phyloP scores from a whole-genome alignment of 1,140 invertebrate genomes.

The Euwallacea fornicatus region DNA sequence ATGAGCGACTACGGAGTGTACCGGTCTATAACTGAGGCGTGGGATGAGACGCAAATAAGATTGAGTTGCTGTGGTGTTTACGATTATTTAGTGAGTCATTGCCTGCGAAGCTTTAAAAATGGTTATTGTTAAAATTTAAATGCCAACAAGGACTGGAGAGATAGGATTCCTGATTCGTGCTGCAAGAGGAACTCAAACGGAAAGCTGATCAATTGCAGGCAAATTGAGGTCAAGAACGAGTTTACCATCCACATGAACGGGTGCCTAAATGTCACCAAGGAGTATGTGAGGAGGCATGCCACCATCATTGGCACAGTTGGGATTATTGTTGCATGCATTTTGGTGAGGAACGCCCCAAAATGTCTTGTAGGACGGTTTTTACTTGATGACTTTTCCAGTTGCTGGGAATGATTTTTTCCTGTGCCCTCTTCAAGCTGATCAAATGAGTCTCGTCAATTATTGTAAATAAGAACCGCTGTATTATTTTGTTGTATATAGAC shows the following conservation, averaged over 20 bases:
- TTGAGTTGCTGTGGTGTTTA: slow-evolving; percentile 83
- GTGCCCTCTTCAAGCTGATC: slow-evolving; percentile 60
- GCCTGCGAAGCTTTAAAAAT: not conserved
- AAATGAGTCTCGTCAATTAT: slow-evolving; percentile 4
- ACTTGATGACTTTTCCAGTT: slow-evolving; percentile 59
- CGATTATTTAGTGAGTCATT: slow-evolving; percentile 53
- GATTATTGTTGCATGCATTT: slow-evolving; percentile 76
- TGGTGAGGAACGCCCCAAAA: slow-evolving; percentile 61
- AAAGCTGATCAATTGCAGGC: slow-evolving; percentile 66
- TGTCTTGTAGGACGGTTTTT: not conserved
- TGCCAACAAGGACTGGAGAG: slow-evolving; percentile 67
- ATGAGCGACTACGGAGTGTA: slow-evolving; percentile 71
- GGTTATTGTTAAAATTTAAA: not conserved
- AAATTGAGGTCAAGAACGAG: slow-evolving; percentile 57
- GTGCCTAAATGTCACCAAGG: slow-evolving; percentile 69
- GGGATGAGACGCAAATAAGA: slow-evolving; percentile 80
- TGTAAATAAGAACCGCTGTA: no score
- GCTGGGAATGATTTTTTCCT: slow-evolving; percentile 73
- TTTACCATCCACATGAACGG: slow-evolving; percentile 71
- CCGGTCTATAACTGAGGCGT: slow-evolving; percentile 70
- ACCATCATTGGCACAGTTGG: slow-evolving; percentile 78
- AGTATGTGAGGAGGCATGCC: slow-evolving; percentile 76
- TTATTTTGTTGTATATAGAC: no score
- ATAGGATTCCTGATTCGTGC: slow-evolving; percentile 75
- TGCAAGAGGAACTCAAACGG: slow-evolving; percentile 69